A percentile compares a stretch with the other conserved stretches of the same genome.
These are phyloP conservation scores for Uria lomvia DNA, from an alignment of 2,113 vertebrate genomes.

Conservation along the genomic window DNA sequence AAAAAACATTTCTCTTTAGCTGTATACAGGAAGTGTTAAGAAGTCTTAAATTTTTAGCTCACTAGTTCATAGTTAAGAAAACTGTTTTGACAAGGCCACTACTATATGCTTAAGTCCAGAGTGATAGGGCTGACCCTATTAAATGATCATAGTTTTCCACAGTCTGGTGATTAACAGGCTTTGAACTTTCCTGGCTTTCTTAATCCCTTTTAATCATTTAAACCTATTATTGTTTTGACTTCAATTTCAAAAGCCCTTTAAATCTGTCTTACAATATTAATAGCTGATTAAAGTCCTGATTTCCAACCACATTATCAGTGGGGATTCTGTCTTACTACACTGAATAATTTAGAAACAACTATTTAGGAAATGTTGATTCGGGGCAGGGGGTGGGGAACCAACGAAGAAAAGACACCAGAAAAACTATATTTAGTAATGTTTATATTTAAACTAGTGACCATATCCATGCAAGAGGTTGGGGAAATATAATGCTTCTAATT, in stretches of 20 bases:
- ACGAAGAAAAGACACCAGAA: background rate
- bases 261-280: constrained; percentile 58
- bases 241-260: constrained; percentile 60
- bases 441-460: background rate
- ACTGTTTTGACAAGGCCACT: background rate
- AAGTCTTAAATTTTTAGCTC: background rate
- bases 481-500: background rate
- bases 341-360: background rate
- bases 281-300: constrained; percentile 49
- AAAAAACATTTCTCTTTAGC: background rate
- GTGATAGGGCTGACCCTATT: constrained; percentile 20
- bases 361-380: background rate
- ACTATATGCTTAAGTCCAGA: background rate
- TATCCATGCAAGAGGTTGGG: background rate
- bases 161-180: constrained; percentile 46
- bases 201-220: constrained; percentile 70
- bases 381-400: too few relatives aligned
- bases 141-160: background rate
- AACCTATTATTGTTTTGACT: constrained; percentile 71
- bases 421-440: background rate
- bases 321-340: background rate
- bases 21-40: background rate
- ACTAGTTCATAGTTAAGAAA: background rate
- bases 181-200: constrained; percentile 56
- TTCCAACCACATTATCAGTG: constrained; percentile 6